Conservation (phyloP, 2,113 vertebrate genomes). For the Ictidomys tridecemlineatus region DNA sequence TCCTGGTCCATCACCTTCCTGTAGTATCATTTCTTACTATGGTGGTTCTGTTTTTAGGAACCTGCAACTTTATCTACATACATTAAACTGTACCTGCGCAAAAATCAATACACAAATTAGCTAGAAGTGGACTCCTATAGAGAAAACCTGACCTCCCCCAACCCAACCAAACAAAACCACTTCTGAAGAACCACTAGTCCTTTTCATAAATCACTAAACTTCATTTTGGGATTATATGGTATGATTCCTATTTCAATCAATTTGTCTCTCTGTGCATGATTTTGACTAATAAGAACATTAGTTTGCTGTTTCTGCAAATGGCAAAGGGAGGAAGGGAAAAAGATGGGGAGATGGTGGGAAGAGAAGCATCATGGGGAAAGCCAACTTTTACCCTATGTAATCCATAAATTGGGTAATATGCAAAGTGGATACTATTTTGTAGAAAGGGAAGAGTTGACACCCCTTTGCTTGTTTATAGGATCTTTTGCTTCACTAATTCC, state of each 20-base stretch:
- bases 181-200: neutral
- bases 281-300: neutral
- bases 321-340: neutral
- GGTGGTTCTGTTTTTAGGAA: neutral
- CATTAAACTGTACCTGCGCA: conserved; percentile 56
- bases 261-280: neutral
- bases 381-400: neutral
- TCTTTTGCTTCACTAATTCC: neutral
- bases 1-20: neutral
- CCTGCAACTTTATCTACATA: conserved; percentile 39
- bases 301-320: neutral
- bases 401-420: neutral
- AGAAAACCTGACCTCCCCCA: neutral
- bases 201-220: conserved; percentile 17
- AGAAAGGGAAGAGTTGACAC: neutral
- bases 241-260: neutral
- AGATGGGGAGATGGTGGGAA: neutral
- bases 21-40: neutral
- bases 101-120: conserved; percentile 74
- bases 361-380: neutral
- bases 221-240: neutral
- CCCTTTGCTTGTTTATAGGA: neutral
- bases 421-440: neutral
- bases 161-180: neutral
- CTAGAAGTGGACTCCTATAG: conserved; percentile 14